A percentile compares a stretch with the other conserved stretches of the same genome.
phyloP scores from a whole-genome alignment of 2,113 vertebrate genomes.

The Pituophis catenifer region DNA sequence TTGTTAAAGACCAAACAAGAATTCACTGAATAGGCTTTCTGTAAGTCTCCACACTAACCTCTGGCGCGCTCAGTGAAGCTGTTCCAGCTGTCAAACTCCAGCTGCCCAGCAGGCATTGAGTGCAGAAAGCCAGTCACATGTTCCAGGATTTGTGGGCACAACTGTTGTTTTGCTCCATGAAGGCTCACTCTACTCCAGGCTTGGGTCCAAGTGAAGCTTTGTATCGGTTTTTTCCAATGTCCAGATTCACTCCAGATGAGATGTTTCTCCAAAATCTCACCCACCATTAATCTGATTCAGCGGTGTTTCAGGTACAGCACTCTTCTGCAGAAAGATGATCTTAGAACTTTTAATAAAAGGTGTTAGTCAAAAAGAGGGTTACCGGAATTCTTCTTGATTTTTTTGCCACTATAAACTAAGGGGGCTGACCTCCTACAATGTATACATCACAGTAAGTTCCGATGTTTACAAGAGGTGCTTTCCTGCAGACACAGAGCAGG shows the following conservation, averaged over 20 bases:
- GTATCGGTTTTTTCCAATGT: not conserved
- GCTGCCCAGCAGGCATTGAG: not conserved
- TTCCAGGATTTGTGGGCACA: not conserved
- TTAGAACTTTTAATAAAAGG: not conserved
- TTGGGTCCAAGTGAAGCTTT: not conserved
- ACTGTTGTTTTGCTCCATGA: not conserved
- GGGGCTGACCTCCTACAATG: not conserved
- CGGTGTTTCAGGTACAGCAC: not conserved
- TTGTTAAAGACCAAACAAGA: not conserved
- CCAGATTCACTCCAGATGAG: not conserved
- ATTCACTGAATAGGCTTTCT: not conserved
- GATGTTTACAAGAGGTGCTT: conserved; percentile 16
- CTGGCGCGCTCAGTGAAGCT: not conserved
- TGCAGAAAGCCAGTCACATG: not conserved
- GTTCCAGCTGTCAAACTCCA: not conserved
- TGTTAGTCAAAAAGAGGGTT: not conserved
- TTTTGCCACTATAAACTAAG: not conserved
- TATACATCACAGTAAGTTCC: not conserved
- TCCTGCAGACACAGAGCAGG: conserved; percentile 7
- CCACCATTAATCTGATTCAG: not conserved
- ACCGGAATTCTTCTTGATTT: not conserved
- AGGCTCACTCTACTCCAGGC: not conserved
- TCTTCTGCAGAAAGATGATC: not conserved
- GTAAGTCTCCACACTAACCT: not conserved
- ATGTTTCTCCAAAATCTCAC: not conserved